A percentile compares a stretch with the other conserved stretches of the same genome.
Conservation (phyloP, 2,888 invertebrate genomes). For the Balanococcus diminutus region DNA sequence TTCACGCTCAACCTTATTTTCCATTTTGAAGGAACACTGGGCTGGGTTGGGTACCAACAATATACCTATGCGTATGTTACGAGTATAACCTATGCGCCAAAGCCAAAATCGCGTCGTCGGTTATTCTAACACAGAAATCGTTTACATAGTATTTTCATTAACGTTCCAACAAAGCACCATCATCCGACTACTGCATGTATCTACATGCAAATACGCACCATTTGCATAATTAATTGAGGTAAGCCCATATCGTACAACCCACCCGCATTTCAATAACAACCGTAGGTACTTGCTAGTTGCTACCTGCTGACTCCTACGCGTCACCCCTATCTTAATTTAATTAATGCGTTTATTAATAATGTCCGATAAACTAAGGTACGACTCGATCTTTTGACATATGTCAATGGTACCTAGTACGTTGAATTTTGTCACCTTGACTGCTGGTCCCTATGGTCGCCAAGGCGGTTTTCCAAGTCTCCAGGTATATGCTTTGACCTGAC, state of each 20-base stretch:
- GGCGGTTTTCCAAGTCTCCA: background rate
- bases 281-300: conserved; percentile 46
- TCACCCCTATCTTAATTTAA: conserved; percentile 55
- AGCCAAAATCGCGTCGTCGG: conserved; percentile 8
- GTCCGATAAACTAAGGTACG: conserved; percentile 49
- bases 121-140: conserved; percentile 42
- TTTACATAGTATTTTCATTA: conserved; percentile 50
- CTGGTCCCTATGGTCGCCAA: too few relatives aligned
- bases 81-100: background rate
- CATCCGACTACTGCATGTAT: conserved; percentile 42
- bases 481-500: background rate
- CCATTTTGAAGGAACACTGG: background rate
- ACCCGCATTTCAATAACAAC: conserved; percentile 55
- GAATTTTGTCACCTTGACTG: conserved; percentile 33
- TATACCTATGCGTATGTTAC: background rate
- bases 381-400: conserved; percentile 50
- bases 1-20: conserved; percentile 37
- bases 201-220: conserved; percentile 37
- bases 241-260: conserved; percentile 54
- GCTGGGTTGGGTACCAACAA: background rate
- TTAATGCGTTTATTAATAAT: conserved; percentile 54
- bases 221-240: conserved; percentile 55
- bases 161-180: conserved; percentile 51
- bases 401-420: conserved; percentile 37
- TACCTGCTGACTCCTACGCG: conserved; percentile 50